Evolutionary conservation across 2,113 vertebrate genomes (phyloP), one percentile per base, ranked within the genome.

Genomic region (Terrapene triunguis): DNA sequence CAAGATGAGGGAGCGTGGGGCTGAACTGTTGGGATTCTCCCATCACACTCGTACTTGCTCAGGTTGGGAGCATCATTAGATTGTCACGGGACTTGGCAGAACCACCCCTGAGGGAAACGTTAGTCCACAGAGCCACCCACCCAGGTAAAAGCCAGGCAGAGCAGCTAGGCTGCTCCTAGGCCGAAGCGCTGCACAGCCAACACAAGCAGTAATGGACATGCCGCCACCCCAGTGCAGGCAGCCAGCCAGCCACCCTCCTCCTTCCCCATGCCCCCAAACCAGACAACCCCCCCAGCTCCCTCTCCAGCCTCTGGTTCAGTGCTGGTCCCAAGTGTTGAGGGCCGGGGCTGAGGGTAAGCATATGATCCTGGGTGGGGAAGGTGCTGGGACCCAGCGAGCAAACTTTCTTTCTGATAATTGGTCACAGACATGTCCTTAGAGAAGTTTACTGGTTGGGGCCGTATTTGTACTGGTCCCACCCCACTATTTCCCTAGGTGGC

Each of bases 21-120:
- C 96, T 96, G 95, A 94, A 92, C 95, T 96, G 86, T 59, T 92
- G 93, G 95, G 96, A 93, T 96, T 97, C 96, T 93, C 38, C 93
- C 57, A 42, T 90, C 80, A 84, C 93, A 89, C 17, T 65, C 32
- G 88, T 0, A 0, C 89, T 96, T 65, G 2, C 86, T 81, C 80
- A 84, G 93, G 96, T 85, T 8, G n/a, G 94, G 93, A 97, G 57
- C 87, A 10, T 91, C 95, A 94, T 95, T 87, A 95, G 93, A 93
- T 88, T 96, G 94, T 95, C 74, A 82, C 62, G 35, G 82, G 90
- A 95, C 90, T 65, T 0, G 11, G 90, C 92, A 54, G 90, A 94
- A 87, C 80, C 53, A 0, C 90, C 54, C 90, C 85, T 84, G 89
- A 89, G 59, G 92, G 80, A 0, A n/a, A 84, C 95, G 53, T 62